Evolutionary conservation across 2,888 invertebrate species (phyloP), one percentile per base, ranked within the genome.

Genomic region (Entomobrya multifasciata): DNA sequence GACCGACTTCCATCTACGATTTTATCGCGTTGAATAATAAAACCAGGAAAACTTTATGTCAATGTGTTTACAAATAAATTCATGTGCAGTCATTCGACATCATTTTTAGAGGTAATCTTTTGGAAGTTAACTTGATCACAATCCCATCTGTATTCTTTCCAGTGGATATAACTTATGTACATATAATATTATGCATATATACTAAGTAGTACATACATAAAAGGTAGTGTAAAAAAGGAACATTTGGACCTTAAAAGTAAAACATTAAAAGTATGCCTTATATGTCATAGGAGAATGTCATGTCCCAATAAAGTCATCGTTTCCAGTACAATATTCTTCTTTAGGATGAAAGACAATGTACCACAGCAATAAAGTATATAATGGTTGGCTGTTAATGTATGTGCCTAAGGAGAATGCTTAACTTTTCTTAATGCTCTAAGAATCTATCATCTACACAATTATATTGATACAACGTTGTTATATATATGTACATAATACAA

Each of bases 231-330:
- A n/a, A n/a, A n/a, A n/a, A n/a, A n/a, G n/a, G n/a, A n/a, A n/a
- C n/a, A n/a, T n/a, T n/a, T n/a, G n/a, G n/a, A n/a, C n/a, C n/a
- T n/a, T n/a, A n/a, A n/a, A n/a, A n/a, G n/a, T n/a, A n/a, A n/a
- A n/a, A n/a, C n/a, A n/a, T n/a, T n/a, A n/a, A 41, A 41, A 11
- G 41, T 47, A n/a, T 47, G 47, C 52, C 2, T 11, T 52, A n/a
- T 2, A 52, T n/a, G 17, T 6, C n/a, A 6, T n/a, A 52, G 17
- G 17, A 79, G 49, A 79, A 3, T 52, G 36, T 55, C 70, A 70
- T 80, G 80, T 70, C n/a, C 80, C 67, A 72, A 82, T 82, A 82
- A 82, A 82, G 72, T 82, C 60, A 60, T 72, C 36, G 55, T 20
- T 49, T 80, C 57, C 49, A 25, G 52, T 57, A 57, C 55, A 77